Percentiles rank a stretch among this genome's conserved stretches.
Evolutionary conservation across 1,140 invertebrate genomes (phyloP).

Genomic region (Musca domestica): DNA sequence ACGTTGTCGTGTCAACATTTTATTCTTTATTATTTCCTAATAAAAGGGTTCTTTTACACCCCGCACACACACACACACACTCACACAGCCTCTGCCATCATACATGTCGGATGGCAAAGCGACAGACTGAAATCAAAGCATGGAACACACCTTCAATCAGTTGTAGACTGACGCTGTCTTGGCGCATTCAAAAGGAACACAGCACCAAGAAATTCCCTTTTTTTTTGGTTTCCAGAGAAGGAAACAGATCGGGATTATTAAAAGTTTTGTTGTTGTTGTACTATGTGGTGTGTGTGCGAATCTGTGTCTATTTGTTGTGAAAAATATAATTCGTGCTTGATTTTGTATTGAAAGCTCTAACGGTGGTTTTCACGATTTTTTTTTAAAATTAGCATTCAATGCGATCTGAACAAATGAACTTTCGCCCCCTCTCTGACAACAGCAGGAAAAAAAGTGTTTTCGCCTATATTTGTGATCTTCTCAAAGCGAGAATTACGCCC

Average conservation of each 20-base stretch:
- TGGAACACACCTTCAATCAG: conserved; percentile 19
- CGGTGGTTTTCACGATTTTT: background rate
- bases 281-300: background rate
- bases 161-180: background rate
- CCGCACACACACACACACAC: background rate
- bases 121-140: conserved; percentile 12
- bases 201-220: background rate
- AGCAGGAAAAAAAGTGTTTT: too few species aligned
- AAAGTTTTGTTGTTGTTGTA: background rate
- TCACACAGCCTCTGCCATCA: background rate
- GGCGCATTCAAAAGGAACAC: background rate
- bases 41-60: conserved; percentile 23
- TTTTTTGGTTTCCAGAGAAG: too few species aligned
- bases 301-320: background rate
- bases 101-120: background rate
- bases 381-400: conserved; percentile 16
- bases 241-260: conserved; percentile 8
- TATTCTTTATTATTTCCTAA: conserved; percentile 49
- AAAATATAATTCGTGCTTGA: conserved; percentile 13
- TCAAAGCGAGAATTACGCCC: too few species aligned
- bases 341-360: conserved; percentile 7
- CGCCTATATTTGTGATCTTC: too few species aligned
- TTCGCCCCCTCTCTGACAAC: too few species aligned
- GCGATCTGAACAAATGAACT: background rate
- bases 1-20: conserved; percentile 54